These are phyloP conservation scores for Leptonema lineaticorne DNA, from an alignment of 1,140 invertebrate genomes.

Conservation along the genomic window DNA sequence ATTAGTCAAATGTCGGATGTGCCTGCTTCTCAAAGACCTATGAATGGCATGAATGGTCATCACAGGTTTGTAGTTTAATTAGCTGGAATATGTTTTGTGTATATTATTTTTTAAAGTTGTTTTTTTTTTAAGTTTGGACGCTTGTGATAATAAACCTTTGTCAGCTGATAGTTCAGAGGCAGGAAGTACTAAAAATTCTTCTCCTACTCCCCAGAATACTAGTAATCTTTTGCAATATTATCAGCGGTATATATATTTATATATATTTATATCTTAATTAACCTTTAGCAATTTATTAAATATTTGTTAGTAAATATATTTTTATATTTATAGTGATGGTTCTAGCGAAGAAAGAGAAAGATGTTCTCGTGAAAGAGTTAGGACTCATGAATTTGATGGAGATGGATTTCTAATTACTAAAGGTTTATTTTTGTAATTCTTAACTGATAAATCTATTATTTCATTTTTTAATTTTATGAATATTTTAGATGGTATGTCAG, in stretches of 20 bases:
- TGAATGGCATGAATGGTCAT: constrained; percentile 59
- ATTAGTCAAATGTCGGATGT: constrained; percentile 79
- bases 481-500: constrained; percentile 48
- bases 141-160: constrained; percentile 42
- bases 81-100: too few species aligned
- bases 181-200: constrained; percentile 55
- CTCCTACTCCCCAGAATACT: constrained; percentile 46
- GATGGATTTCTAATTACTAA: constrained; percentile 54
- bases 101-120: background rate
- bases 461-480: too few species aligned
- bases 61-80: constrained; percentile 35
- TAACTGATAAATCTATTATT: constrained; percentile 1
- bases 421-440: constrained; percentile 44
- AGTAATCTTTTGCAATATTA: constrained; percentile 32
- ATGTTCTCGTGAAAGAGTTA: constrained; percentile 47
- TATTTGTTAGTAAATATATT: background rate
- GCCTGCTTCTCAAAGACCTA: constrained; percentile 46
- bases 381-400: constrained; percentile 52
- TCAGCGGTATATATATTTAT: constrained; percentile 29
- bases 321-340: constrained; percentile 47
- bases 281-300: background rate
- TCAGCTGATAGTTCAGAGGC: constrained; percentile 55
- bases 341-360: constrained; percentile 41
- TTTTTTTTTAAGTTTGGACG: constrained; percentile 34
- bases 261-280: too few species aligned